Conservation (phyloP, 1,140 invertebrate species). For the Lepidurus packardi region DNA sequence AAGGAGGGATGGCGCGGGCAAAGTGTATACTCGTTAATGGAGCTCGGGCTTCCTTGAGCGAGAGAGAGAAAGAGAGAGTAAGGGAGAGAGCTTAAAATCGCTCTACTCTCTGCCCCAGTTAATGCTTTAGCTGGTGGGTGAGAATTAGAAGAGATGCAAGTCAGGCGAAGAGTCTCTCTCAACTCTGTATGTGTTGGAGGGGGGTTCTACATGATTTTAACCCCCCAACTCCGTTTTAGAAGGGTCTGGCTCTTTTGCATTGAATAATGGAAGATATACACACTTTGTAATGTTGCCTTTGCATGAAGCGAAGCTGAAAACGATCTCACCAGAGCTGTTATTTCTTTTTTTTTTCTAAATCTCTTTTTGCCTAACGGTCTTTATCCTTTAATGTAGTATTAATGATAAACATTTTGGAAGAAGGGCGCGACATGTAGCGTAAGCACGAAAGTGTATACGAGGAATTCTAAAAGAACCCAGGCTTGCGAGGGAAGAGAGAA, state of each 20-base stretch:
- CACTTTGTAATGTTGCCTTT: neutral
- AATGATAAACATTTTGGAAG: neutral
- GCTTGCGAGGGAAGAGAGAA: too few relatives aligned
- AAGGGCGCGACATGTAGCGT: neutral
- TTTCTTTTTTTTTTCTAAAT: too few relatives aligned
- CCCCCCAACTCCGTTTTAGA: neutral
- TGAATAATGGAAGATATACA: neutral
- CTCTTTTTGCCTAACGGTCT: too few relatives aligned
- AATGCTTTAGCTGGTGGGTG: neutral
- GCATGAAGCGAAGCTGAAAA: neutral
- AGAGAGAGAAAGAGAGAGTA: too few relatives aligned
- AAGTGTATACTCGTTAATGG: constrained; percentile 22
- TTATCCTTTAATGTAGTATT: neutral
- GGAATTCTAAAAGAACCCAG: neutral
- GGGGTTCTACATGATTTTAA: neutral
- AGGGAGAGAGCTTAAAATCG: neutral
- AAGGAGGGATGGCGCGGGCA: neutral
- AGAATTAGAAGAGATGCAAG: neutral
- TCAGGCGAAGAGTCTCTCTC: neutral
- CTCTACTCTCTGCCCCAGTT: neutral
- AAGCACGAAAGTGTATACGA: neutral
- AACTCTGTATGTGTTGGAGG: too few relatives aligned
- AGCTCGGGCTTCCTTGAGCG: neutral
- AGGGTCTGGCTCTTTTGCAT: neutral
- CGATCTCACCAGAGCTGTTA: too few relatives aligned